phyloP scores from a whole-genome alignment of 2,113 vertebrate genomes.

The Rostratula benghalensis region DNA sequence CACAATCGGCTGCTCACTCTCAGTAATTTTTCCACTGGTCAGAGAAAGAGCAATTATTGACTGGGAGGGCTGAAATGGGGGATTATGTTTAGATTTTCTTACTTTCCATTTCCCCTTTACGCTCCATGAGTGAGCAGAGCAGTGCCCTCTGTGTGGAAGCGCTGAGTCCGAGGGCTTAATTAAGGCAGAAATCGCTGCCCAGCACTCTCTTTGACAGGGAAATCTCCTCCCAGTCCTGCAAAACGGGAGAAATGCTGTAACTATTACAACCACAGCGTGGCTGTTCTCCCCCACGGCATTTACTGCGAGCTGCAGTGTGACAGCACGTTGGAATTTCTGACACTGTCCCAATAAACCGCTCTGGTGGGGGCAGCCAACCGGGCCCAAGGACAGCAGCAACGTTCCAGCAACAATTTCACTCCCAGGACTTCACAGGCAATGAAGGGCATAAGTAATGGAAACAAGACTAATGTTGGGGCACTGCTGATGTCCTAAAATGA shows the following conservation, averaged over 20 bases:
- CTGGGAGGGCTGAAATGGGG: background rate
- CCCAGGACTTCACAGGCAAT: background rate
- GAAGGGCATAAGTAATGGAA: background rate
- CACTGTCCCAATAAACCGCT: background rate
- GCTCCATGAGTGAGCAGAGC: background rate
- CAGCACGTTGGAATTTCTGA: background rate
- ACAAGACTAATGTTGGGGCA: background rate
- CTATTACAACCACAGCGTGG: background rate
- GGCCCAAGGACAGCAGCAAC: background rate
- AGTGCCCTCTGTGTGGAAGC: background rate
- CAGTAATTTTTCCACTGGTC: background rate
- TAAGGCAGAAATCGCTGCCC: background rate
- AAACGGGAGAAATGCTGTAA: background rate
- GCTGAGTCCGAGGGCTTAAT: background rate
- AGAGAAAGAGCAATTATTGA: background rate
- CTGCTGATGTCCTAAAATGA: background rate
- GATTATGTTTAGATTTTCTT: background rate
- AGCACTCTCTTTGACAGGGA: too few relatives aligned
- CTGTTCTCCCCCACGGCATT: background rate
- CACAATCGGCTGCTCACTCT: background rate
- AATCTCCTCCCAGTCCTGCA: background rate
- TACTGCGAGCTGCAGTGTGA: background rate
- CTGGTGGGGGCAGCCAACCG: background rate
- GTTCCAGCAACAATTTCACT: background rate
- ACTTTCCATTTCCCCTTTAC: too few relatives aligned